These are phyloP conservation scores for Porphyrio hochstetteri DNA, from an alignment of 2,113 vertebrate species.

Conservation along the genomic window DNA sequence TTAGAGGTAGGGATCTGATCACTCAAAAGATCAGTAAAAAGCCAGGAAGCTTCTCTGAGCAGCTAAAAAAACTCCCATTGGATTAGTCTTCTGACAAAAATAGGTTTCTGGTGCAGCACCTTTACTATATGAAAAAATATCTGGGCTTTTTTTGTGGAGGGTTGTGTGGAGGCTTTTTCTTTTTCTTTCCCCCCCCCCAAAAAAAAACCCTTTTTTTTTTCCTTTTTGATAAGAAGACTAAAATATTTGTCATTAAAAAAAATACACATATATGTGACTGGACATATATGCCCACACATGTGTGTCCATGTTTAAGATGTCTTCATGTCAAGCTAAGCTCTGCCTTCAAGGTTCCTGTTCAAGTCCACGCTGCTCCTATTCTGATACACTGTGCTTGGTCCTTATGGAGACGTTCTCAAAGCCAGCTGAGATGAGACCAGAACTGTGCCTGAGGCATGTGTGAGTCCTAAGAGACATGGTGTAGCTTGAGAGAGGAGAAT, in stretches of 20 bases:
- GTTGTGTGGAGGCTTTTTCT: rapidly evolving
- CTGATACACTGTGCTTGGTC: not conserved
- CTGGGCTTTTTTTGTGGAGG: not conserved
- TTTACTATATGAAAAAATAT: not conserved
- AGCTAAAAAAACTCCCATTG: not conserved
- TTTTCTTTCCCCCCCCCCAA: too few species aligned
- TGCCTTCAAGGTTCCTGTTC: not conserved
- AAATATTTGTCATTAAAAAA: not conserved
- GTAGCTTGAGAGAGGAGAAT: not conserved
- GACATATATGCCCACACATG: rapidly evolving
- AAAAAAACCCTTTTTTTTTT: not conserved
- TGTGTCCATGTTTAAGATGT: not conserved
- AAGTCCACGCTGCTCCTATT: not conserved
- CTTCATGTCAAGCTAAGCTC: not conserved
- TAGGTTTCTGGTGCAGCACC: not conserved
- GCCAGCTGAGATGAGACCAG: not conserved
- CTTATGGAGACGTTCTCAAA: not conserved
- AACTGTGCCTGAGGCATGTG: not conserved
- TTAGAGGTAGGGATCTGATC: not conserved
- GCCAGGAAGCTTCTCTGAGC: not conserved
- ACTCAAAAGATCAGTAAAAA: not conserved
- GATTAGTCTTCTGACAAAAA: not conserved
- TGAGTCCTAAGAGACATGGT: not conserved
- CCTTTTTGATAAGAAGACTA: not conserved
- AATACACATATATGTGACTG: too few species aligned